phyloP scores from a whole-genome alignment of 2,888 invertebrate genomes.

The Athetis lepigone region DNA sequence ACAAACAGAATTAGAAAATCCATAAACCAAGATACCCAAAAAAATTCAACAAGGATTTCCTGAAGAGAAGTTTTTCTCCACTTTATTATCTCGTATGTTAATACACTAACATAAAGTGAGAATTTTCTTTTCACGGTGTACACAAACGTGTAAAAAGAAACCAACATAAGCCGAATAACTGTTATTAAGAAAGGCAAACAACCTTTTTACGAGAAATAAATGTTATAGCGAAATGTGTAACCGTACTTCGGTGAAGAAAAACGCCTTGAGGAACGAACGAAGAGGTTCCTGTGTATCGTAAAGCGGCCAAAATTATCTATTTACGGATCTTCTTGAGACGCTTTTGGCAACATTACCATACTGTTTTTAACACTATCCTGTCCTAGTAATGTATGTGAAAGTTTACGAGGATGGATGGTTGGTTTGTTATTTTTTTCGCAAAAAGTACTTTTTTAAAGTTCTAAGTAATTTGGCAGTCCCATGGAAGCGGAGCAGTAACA shows the following conservation, averaged over 20 bases:
- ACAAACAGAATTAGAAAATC: slow-evolving; percentile 35
- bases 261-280: slow-evolving; percentile 48
- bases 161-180: slow-evolving; percentile 61
- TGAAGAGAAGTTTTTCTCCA: slow-evolving; percentile 37
- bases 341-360: slow-evolving; percentile 42
- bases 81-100: slow-evolving; percentile 59
- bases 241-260: slow-evolving; percentile 46
- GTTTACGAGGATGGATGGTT: neutral
- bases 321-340: slow-evolving; percentile 47
- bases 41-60: slow-evolving; percentile 37
- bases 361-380: slow-evolving; percentile 30
- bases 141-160: slow-evolving; percentile 62
- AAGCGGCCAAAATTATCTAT: slow-evolving; percentile 60
- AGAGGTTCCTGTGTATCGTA: slow-evolving; percentile 57
- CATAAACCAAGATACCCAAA: slow-evolving; percentile 32
- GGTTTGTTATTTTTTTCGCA: too few relatives aligned
- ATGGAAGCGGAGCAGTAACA: too few relatives aligned
- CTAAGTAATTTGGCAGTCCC: too few relatives aligned
- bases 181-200: slow-evolving; percentile 63
- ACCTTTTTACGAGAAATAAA: slow-evolving; percentile 66
- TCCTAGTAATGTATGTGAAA: neutral
- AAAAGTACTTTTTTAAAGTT: too few relatives aligned
- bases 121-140: slow-evolving; percentile 54
- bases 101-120: slow-evolving; percentile 53
- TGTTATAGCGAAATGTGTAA: slow-evolving; percentile 58